Conservation (phyloP, 2,888 invertebrate species). For the Parapristionchus giblindavisi region DNA sequence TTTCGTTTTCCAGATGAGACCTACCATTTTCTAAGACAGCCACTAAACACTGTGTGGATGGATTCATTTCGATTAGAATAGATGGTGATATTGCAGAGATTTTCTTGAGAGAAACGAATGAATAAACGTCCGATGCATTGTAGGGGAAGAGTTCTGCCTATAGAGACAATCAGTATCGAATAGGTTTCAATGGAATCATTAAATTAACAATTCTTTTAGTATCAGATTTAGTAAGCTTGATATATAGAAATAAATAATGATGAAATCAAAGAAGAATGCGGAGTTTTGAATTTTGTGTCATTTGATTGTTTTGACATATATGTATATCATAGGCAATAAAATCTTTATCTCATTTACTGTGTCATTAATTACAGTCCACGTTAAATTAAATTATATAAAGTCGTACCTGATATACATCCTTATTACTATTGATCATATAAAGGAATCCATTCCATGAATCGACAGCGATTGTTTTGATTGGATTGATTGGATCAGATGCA, state of each 20-base stretch:
- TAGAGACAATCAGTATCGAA: not conserved
- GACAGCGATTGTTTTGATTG: conserved; percentile 29
- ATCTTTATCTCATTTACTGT: no score
- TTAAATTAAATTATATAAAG: no score
- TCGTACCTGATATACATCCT: conserved; percentile 34
- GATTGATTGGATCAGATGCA: conserved; percentile 36
- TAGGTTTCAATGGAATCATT: no score
- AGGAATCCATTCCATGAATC: conserved; percentile 37
- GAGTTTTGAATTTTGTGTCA: no score
- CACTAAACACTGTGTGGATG: conserved; percentile 3
- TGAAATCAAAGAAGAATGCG: no score
- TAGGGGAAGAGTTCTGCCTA: conserved; percentile 35
- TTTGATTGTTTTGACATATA: no score
- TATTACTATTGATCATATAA: conserved; percentile 34
- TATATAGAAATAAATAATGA: no score
- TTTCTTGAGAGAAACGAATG: conserved; percentile 36
- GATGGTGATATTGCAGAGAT: conserved; percentile 16
- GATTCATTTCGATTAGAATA: conserved; percentile 25
- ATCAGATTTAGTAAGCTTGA: no score
- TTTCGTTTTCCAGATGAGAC: not conserved
- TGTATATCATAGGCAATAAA: no score
- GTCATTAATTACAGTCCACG: no score
- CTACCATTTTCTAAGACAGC: conserved; percentile 26
- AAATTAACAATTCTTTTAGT: no score
- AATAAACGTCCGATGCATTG: conserved; percentile 34